A percentile compares a stretch with the other conserved stretches of the same genome.
phyloP scores from a whole-genome alignment of 2,888 invertebrate species.

The Oscheius myriophilus region DNA sequence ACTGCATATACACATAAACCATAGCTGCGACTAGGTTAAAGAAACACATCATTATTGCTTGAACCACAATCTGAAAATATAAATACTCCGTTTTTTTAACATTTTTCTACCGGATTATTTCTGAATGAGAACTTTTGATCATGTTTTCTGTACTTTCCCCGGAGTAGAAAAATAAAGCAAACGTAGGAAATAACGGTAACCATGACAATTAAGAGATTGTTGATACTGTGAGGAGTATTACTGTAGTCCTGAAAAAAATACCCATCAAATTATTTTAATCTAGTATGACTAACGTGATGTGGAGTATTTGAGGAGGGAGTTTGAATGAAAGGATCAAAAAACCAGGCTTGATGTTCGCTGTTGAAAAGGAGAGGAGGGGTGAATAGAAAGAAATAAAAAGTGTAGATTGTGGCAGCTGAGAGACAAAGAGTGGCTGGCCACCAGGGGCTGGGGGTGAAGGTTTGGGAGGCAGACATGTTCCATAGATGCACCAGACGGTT shows the following conservation, averaged over 20 bases:
- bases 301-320: not conserved
- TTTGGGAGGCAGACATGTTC: not conserved
- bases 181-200: not conserved
- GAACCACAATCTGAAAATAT: constrained; percentile 11
- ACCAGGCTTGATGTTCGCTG: constrained; percentile 16
- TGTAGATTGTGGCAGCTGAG: not conserved
- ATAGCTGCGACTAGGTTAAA: constrained; percentile 13
- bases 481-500: too few relatives aligned
- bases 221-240: constrained; percentile 6
- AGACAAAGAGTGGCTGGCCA: too few relatives aligned
- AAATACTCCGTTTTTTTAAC: not conserved
- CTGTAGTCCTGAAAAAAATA: not conserved
- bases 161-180: constrained; percentile 3
- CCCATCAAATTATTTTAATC: too few relatives aligned
- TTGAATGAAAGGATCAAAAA: constrained; percentile 23
- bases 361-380: constrained; percentile 13
- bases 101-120: constrained; percentile 5
- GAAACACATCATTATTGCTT: constrained; percentile 16
- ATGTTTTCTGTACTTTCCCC: constrained; percentile 11
- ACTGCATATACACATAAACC: constrained; percentile 18
- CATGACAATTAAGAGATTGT: constrained; percentile 9
- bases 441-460: not conserved
- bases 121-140: constrained; percentile 15
- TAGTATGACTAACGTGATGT: not conserved
- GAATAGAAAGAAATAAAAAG: not conserved